phyloP scores from a whole-genome alignment of 2,797 vertebrate genomes.

The Arremon aurantiirostris region DNA sequence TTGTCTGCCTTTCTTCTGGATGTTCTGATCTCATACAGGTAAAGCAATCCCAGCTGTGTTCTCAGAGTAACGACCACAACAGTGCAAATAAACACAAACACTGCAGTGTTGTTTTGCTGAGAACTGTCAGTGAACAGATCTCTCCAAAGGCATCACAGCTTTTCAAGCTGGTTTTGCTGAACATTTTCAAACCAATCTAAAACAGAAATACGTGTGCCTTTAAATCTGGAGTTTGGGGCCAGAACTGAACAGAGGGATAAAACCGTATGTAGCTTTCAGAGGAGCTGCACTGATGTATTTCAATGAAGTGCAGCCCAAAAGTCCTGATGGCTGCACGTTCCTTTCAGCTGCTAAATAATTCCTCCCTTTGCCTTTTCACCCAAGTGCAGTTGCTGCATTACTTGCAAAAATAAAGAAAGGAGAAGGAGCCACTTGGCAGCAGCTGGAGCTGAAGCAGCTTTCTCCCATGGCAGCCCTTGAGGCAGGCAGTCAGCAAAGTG shows the following conservation, averaged over 20 bases:
- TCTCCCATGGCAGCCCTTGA: neutral
- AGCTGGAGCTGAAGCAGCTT: constrained; percentile 26
- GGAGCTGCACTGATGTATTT: neutral
- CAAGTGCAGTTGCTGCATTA: neutral
- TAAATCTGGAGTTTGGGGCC: neutral
- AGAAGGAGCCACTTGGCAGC: neutral
- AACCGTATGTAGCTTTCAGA: neutral
- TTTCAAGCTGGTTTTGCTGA: neutral
- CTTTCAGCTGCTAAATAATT: neutral
- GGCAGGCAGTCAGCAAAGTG: neutral
- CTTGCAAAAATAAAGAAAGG: neutral
- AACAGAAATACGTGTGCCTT: neutral
- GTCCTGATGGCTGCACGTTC: neutral
- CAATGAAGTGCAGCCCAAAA: neutral
- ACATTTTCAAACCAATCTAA: neutral
- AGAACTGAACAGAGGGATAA: neutral
- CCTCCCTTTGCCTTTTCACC: neutral
- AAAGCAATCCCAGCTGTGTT: neutral
- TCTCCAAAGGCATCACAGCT: neutral
- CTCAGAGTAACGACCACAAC: neutral
- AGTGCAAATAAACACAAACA: neutral
- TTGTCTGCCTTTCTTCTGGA: neutral
- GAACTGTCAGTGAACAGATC: neutral
- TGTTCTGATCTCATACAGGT: neutral
- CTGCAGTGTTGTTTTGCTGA: neutral